These are phyloP conservation scores for Dendropsophus ebraccatus DNA, from an alignment of 2,113 vertebrate genomes.

Conservation along the genomic window DNA sequence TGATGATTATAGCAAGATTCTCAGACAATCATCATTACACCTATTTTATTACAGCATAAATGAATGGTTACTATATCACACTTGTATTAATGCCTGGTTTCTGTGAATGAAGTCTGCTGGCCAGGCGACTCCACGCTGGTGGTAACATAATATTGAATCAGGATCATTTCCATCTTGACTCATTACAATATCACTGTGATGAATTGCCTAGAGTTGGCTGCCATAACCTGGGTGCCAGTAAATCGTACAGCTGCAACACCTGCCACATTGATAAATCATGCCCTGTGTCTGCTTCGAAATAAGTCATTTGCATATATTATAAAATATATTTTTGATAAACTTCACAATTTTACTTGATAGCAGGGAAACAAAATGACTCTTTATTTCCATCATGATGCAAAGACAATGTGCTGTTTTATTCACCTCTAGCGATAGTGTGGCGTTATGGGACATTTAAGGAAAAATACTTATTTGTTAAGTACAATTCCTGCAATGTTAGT, in stretches of 20 bases:
- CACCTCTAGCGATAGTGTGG: constrained; percentile 66
- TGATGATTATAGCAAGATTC: background rate
- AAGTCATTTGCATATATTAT: constrained; percentile 50
- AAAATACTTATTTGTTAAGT: constrained; percentile 70
- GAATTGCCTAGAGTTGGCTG: constrained; percentile 47
- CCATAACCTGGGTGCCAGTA: constrained; percentile 53
- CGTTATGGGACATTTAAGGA: constrained; percentile 67
- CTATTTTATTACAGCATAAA: background rate
- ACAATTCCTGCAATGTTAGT: constrained; percentile 64
- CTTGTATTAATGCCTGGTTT: background rate
- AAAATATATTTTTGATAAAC: constrained; percentile 16
- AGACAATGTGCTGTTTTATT: constrained; percentile 57
- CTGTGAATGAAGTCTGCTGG: constrained; percentile 23
- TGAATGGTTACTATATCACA: background rate
- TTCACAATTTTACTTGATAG: constrained; percentile 3
- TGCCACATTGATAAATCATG: constrained; percentile 58
- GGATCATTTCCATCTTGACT: constrained; percentile 48
- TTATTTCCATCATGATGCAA: constrained; percentile 12
- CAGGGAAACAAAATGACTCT: constrained; percentile 15
- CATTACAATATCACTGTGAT: constrained; percentile 56
- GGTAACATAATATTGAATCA: constrained; percentile 46
- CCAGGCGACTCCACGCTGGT: constrained; percentile 3
- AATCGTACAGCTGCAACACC: constrained; percentile 52
- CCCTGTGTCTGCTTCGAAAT: constrained; percentile 45
- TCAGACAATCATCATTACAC: background rate